A percentile compares a stretch with the other conserved stretches of the same genome.
Evolutionary conservation across 2,113 vertebrate species (phyloP).

Genomic region (Ciconia boyciana): DNA sequence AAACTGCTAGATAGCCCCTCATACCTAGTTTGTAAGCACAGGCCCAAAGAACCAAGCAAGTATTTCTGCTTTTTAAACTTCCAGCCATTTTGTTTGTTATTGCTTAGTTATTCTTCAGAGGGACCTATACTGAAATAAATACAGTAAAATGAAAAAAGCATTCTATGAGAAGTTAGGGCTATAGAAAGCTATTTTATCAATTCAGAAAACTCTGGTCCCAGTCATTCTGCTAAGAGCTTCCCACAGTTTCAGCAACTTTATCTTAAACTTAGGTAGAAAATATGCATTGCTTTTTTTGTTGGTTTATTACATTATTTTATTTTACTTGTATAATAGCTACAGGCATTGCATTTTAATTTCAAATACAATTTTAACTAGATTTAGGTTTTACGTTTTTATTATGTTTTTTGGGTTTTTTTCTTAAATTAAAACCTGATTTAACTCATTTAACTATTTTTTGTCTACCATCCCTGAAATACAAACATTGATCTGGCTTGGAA

Average conservation of each 20-base stretch:
- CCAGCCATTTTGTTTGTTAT: background rate
- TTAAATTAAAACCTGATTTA: background rate
- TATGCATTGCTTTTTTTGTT: background rate
- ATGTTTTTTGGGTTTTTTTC: background rate
- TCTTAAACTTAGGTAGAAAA: background rate
- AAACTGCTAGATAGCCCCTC: background rate
- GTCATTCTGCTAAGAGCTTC: background rate
- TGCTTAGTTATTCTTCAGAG: background rate
- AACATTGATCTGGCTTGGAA: background rate
- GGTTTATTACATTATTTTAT: background rate
- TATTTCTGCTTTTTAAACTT: background rate
- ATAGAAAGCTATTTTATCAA: background rate
- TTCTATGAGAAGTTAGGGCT: background rate
- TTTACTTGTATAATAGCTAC: background rate
- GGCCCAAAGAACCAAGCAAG: background rate
- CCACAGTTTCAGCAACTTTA: background rate
- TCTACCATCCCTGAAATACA: background rate
- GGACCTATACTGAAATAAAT: background rate
- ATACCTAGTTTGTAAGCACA: background rate
- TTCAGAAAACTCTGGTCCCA: background rate
- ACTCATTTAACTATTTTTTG: background rate
- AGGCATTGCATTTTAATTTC: background rate
- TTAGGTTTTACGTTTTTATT: background rate
- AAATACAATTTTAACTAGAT: background rate
- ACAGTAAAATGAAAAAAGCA: background rate